Percentiles rank a stretch among this genome's conserved stretches.
Evolutionary conservation across 1,140 invertebrate genomes (phyloP).

Genomic region (Drosophila erecta): DNA sequence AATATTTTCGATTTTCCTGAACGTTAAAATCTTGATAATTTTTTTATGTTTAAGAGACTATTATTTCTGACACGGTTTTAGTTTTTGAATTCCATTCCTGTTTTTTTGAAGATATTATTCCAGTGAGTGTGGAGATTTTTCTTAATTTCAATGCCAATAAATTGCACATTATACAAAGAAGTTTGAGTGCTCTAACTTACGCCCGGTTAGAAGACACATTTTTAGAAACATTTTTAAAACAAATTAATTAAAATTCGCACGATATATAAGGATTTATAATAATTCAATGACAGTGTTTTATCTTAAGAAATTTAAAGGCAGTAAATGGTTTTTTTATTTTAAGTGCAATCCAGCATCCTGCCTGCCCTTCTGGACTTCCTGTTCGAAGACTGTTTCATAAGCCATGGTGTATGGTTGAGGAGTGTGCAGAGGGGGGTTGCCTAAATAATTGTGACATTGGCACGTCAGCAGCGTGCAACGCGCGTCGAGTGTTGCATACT

Average conservation of each 20-base stretch:
- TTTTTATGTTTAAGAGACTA: not conserved
- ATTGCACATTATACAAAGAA: too few relatives aligned
- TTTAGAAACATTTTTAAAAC: too few relatives aligned
- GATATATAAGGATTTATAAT: too few relatives aligned
- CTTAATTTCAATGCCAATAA: too few relatives aligned
- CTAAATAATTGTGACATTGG: conserved; percentile 82
- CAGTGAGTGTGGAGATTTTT: too few relatives aligned
- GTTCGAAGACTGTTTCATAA: conserved; percentile 29
- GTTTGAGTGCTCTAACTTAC: too few relatives aligned
- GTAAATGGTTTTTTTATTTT: not conserved
- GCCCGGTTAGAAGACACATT: too few relatives aligned
- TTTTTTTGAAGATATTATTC: too few relatives aligned
- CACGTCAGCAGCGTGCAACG: conserved; percentile 51
- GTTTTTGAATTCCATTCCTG: not conserved
- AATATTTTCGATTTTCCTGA: not conserved
- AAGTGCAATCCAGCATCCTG: not conserved
- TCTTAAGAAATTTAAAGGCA: too few relatives aligned
- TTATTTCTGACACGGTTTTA: not conserved
- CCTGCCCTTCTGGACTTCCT: not conserved
- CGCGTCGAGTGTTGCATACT: conserved; percentile 74
- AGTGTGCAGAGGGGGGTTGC: not conserved
- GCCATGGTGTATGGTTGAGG: conserved; percentile 15
- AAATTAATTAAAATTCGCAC: too few relatives aligned
- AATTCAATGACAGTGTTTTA: too few relatives aligned
- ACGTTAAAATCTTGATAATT: not conserved